A percentile compares a stretch with the other conserved stretches of the same genome.
phyloP scores from a whole-genome alignment of 2,888 invertebrate genomes.

The Byasa hedistus region DNA sequence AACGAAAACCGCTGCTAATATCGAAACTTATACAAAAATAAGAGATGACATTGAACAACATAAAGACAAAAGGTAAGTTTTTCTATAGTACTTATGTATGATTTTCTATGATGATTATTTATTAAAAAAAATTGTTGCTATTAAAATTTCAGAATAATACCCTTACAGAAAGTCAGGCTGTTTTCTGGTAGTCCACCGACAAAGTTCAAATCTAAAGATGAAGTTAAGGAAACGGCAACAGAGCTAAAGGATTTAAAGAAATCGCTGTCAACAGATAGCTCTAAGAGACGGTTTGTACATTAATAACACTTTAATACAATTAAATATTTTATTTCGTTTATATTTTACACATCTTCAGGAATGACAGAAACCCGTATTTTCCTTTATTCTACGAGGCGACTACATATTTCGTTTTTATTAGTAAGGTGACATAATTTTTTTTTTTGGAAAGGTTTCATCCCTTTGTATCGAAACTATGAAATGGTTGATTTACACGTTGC shows the following conservation, averaged over 20 bases:
- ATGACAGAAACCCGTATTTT: too few species aligned
- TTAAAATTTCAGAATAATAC: constrained; percentile 33
- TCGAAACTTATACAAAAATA: constrained; percentile 48
- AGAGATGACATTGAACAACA: constrained; percentile 41
- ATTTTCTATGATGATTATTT: background rate
- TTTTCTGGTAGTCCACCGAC: constrained; percentile 43
- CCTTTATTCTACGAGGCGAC: too few species aligned
- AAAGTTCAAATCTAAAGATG: constrained; percentile 34
- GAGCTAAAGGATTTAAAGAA: constrained; percentile 54
- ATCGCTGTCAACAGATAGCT: constrained; percentile 37
- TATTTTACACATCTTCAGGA: too few species aligned
- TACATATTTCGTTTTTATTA: too few species aligned
- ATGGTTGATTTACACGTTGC: too few species aligned
- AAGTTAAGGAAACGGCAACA: constrained; percentile 45
- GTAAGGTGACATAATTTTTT: too few species aligned
- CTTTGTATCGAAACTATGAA: too few species aligned
- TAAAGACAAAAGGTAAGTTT: constrained; percentile 44
- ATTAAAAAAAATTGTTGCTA: background rate
- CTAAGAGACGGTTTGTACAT: constrained; percentile 42
- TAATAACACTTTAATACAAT: background rate
- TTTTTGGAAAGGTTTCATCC: too few species aligned
- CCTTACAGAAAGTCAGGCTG: constrained; percentile 49
- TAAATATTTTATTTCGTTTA: background rate
- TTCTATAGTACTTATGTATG: background rate
- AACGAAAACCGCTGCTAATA: constrained; percentile 44